Conservation (phyloP, 2,888 invertebrate genomes). For the Cordilura impudica region DNA sequence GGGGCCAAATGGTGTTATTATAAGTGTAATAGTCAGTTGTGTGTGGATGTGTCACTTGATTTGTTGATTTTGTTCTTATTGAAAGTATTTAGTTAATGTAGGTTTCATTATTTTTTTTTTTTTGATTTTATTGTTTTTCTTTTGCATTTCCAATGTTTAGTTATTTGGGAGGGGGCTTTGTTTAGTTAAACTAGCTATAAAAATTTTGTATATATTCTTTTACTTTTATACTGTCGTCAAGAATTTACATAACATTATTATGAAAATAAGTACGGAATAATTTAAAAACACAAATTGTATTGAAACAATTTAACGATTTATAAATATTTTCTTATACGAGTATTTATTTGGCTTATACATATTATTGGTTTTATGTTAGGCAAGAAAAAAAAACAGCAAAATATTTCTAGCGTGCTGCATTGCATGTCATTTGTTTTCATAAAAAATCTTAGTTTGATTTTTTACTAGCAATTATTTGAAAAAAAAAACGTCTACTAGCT, state of each 20-base stretch:
- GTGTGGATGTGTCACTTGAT: slow-evolving; percentile 2
- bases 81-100: slow-evolving; percentile 20
- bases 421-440: not conserved
- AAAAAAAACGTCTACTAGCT: too few species aligned
- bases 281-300: not conserved
- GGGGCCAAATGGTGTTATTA: not conserved
- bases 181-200: not conserved
- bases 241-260: slow-evolving; percentile 38
- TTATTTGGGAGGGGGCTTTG: not conserved
- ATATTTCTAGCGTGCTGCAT: not conserved
- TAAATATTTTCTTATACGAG: slow-evolving; percentile 1
- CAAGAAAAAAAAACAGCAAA: not conserved
- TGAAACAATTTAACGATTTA: not conserved
- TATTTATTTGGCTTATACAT: slow-evolving; percentile 2
- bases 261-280: not conserved
- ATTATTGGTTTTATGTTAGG: not conserved
- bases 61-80: slow-evolving; percentile 23
- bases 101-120: not conserved
- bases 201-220: not conserved
- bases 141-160: not conserved
- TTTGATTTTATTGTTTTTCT: not conserved
- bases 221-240: slow-evolving; percentile 23
- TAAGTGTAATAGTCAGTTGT: not conserved
- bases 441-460: too few species aligned
- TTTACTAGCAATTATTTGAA: too few species aligned